Base-by-base conservation (phyloP, 2,797 vertebrate genomes). In the Menidia menidia region DNA sequence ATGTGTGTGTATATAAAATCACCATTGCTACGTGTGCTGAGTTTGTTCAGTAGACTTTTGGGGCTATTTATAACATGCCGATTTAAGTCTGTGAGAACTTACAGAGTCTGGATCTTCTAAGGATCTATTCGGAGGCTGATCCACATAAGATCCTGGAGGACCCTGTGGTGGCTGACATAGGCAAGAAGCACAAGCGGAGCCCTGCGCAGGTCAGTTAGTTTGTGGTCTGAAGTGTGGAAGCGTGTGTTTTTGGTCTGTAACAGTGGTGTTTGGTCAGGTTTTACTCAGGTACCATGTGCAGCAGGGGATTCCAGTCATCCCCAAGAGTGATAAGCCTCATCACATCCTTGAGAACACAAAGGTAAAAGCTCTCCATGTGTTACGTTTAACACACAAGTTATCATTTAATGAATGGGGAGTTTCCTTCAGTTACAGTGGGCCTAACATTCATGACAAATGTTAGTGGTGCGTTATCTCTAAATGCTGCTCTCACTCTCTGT, bases 261-360 rank as follows among this genome's bases (percentile, higher is more conserved):
- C 10, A 0, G 32, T 11, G n/a, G 3, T 73, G 3, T 62, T 18
- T 18, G 33, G 11, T 3, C 78, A 95, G 94, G 89, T 94, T 7
- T 61, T 95, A 65, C 83, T 95, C 58, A 86, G 92, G 70, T 94
- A 91, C 78, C 94, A 94, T 7, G 84, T 94, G 51, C 91, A 95
- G 86, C 93, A 93, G 81, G 82, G 86, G 0, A 74, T 94, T n/a
- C 31, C 78, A 2, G 94, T 94, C 52, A 94, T 95, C 68, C 94
- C 94, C 0, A 93, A 91, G 68, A 95, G 94, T 18, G 81, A 89
- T 41, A 94, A 90, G 71, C 63, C 94, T 72, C 92, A 94, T 72
- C 93, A 92, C 80, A 93, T 95, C 73, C 87, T 95, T 9, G 91
- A 95, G 53, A 95, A 95, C 86, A 93, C 92, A 32, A 95, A 94